A percentile compares a stretch with the other conserved stretches of the same genome.
These are phyloP conservation scores for Yponomeuta sedellus DNA, from an alignment of 2,888 invertebrate genomes.

Conservation along the genomic window DNA sequence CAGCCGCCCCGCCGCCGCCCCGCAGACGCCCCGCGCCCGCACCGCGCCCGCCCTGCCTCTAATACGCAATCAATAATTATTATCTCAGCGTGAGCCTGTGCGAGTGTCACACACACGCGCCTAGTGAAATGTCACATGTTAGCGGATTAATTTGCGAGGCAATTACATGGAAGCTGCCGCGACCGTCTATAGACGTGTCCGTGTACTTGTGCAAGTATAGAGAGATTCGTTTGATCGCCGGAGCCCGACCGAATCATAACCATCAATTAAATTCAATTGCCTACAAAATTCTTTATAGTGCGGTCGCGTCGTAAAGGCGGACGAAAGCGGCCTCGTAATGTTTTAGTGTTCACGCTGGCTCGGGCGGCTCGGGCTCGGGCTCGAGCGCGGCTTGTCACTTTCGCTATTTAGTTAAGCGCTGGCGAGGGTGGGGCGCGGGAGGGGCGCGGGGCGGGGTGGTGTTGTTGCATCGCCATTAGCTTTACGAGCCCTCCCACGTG, in stretches of 20 bases:
- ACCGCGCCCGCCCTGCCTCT: conserved; percentile 28
- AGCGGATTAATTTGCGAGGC: neutral
- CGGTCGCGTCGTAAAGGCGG: neutral
- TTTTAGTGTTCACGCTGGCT: neutral
- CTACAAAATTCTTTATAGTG: conserved; percentile 1
- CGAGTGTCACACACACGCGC: neutral
- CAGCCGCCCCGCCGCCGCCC: neutral
- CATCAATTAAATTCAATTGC: conserved; percentile 3
- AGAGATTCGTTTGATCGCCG: neutral
- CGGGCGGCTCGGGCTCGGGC: neutral
- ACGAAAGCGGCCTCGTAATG: neutral
- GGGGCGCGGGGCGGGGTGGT: neutral
- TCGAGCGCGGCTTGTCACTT: neutral
- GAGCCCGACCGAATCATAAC: neutral
- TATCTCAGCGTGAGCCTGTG: conserved; percentile 48
- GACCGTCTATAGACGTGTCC: neutral
- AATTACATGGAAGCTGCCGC: neutral
- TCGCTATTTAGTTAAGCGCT: neutral
- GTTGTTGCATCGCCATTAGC: conserved; percentile 1
- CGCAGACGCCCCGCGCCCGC: neutral
- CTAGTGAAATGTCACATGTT: neutral
- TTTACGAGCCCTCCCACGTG: conserved; percentile 2
- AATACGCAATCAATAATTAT: conserved; percentile 75
- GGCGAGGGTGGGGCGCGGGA: neutral
- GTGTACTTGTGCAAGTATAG: neutral